Conservation (phyloP, 1,140 invertebrate genomes). For the Drosophila ficusphila region DNA sequence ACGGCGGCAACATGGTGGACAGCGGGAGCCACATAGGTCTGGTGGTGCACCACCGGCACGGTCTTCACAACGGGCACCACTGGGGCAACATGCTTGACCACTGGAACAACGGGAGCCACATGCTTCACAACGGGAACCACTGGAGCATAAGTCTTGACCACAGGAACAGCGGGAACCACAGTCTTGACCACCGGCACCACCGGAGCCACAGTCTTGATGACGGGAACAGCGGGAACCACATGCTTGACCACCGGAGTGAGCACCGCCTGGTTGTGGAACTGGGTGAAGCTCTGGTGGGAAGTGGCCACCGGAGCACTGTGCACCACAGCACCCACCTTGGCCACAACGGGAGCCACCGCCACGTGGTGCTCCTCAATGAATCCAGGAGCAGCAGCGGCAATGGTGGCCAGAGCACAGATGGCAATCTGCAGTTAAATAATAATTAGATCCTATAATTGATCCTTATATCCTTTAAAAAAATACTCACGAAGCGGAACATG, state of each 20-base stretch:
- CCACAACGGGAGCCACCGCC: constrained; percentile 55
- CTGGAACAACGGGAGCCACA: constrained; percentile 26
- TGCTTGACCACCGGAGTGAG: constrained; percentile 67
- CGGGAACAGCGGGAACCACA: constrained; percentile 59
- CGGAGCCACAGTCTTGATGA: constrained; percentile 63
- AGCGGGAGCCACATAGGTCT: constrained; percentile 65
- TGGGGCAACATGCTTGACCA: constrained; percentile 53
- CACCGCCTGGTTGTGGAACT: constrained; percentile 67
- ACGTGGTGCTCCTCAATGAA: constrained; percentile 68
- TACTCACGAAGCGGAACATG: constrained; percentile 79
- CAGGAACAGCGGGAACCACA: constrained; percentile 49
- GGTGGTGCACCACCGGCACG: constrained; percentile 55
- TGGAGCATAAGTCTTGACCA: constrained; percentile 31
- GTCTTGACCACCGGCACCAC: constrained; percentile 58
- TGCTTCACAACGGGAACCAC: constrained; percentile 56
- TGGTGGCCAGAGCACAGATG: constrained; percentile 64
- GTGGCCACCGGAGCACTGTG: constrained; percentile 76
- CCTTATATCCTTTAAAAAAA: background rate
- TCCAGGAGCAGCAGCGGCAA: constrained; percentile 67
- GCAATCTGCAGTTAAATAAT: constrained; percentile 29
- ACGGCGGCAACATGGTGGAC: constrained; percentile 72
- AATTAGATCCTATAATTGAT: background rate
- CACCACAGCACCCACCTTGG: constrained; percentile 64
- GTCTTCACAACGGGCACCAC: constrained; percentile 48
- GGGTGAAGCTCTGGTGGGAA: constrained; percentile 85